Evolutionary conservation across 2,888 invertebrate genomes (phyloP), one percentile per base, ranked within the genome.

Genomic region (Dryococelus australis): DNA sequence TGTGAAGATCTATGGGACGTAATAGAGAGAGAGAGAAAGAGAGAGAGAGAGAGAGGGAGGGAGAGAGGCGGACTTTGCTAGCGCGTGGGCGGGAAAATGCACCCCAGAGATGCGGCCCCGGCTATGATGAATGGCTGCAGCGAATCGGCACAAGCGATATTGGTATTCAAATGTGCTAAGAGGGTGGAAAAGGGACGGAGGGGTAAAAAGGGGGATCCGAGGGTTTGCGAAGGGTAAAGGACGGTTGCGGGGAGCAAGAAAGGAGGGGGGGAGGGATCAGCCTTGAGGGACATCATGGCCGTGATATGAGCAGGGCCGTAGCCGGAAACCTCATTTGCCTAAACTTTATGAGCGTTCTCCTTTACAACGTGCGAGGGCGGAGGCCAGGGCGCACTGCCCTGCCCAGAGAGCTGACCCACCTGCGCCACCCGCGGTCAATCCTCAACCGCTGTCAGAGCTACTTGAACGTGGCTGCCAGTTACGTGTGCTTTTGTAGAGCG

Each of bases 121-220:
- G 47, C 43, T 5, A 27, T 87, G 87, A 87, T 86, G 84, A 87
- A 87, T 86, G 86, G 86, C 51, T 24, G 65, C 26, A 13, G 81
- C 43, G 84, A 83, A 86, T 79, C 84, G 87, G 84, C 87, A 78
- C 78, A 84, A 87, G 87, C 86, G 80, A 88, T 88, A 88, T 88
- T 88, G 88, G 87, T 88, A 88, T 88, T 88, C 88, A 88, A 88
- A 88, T 88, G 88, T 43, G 84, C 79, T 85, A 85, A 80, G 85
- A 87, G 87, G 43, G 85, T 27, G 87, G 20, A 20, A 20, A 16
- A n/a, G n/a, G n/a, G 65, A 65, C 13, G n/a, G 65, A 65, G 65
- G 65, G 26, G n/a, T 78, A 79, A 43, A 47, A 28, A 65, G 65
- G n/a, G 65, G 65, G 51, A 51, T 51, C 35, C 51, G 20, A 12